These are phyloP conservation scores for Crocallis elinguaria DNA, from an alignment of 2,888 invertebrate genomes.

Conservation along the genomic window DNA sequence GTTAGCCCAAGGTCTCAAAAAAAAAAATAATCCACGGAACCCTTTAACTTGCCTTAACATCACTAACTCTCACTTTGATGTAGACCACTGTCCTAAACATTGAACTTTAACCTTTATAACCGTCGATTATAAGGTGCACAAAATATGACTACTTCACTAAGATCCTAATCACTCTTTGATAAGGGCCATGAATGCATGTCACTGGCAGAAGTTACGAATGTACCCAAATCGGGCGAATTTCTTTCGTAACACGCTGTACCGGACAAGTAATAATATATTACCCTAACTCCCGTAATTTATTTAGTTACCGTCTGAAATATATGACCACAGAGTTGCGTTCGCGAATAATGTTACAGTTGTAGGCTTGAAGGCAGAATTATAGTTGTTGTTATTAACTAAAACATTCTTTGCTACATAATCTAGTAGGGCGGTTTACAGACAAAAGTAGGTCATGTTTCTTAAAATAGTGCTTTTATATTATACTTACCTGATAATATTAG, in stretches of 20 bases:
- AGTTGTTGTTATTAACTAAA: too few species aligned
- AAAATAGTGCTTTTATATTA: too few species aligned
- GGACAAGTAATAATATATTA: conserved; percentile 7
- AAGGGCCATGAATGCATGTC: conserved; percentile 28
- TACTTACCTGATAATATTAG: too few species aligned
- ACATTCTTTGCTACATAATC: too few species aligned
- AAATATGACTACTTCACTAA: not conserved
- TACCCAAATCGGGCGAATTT: conserved; percentile 18
- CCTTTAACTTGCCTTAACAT: too few species aligned
- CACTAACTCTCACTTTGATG: too few species aligned
- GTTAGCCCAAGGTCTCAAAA: too few species aligned
- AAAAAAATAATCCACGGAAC: too few species aligned
- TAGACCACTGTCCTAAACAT: not conserved
- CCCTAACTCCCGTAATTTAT: conserved; percentile 13
- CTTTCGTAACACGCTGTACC: conserved; percentile 3
- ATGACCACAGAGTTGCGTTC: conserved; percentile 3
- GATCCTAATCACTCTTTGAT: conserved; percentile 31
- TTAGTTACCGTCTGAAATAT: conserved; percentile 15
- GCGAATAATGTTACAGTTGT: not conserved
- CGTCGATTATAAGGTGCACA: conserved; percentile 3
- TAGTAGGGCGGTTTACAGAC: too few species aligned
- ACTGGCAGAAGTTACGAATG: conserved; percentile 22
- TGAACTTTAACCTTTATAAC: conserved; percentile 1
- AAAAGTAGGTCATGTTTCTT: too few species aligned
- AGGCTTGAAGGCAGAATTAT: not conserved